phyloP scores from a whole-genome alignment of 2,797 vertebrate genomes.

The Ficedula albicollis region DNA sequence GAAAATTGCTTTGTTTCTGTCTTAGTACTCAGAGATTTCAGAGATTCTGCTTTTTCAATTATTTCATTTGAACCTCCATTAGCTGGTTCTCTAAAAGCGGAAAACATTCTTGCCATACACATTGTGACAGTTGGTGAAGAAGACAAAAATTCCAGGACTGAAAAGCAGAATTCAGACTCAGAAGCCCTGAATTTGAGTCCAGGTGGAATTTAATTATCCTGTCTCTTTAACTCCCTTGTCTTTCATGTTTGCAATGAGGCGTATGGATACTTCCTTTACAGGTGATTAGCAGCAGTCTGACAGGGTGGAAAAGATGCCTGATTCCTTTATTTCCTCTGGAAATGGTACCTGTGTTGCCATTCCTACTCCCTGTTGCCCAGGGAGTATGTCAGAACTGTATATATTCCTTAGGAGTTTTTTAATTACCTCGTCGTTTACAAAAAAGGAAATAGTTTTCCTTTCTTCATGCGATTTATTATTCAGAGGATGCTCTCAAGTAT shows the following conservation, averaged over 20 bases:
- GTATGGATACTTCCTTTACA: neutral
- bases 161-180: neutral
- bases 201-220: neutral
- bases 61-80: neutral
- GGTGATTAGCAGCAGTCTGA: neutral
- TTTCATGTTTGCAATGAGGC: neutral
- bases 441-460: neutral
- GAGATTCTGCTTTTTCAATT: neutral
- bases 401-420: neutral
- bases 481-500: neutral
- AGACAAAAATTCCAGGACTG: neutral
- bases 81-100: neutral
- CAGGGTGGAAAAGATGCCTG: neutral
- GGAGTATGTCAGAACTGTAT: neutral
- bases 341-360: neutral
- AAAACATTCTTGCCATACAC: neutral
- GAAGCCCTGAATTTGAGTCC: neutral
- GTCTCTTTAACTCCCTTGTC: neutral
- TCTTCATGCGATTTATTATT: neutral
- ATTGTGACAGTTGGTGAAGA: neutral
- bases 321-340: neutral
- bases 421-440: neutral
- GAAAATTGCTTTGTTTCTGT: neutral
- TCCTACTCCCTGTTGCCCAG: neutral
- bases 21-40: neutral